Base-by-base conservation (phyloP, 2,888 invertebrate genomes). In the Nymphalis polychloros region DNA sequence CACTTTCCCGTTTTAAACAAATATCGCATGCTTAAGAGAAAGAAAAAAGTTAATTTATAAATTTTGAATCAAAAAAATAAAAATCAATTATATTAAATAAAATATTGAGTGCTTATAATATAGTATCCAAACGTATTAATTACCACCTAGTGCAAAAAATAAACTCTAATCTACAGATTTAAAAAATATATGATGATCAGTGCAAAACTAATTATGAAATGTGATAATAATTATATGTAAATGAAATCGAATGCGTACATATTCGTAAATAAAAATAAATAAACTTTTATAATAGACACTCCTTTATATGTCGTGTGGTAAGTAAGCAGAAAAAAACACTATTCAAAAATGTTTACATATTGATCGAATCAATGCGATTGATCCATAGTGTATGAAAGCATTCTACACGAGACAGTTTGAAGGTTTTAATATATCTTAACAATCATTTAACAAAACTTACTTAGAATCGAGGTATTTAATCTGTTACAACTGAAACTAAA, bases 321-420 rank as follows among this genome's bases (percentile, higher is more conserved):
- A 48, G 19, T 53, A 66, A 66, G 66, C 66, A 53, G 66, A 66
- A 66, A 60, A 65, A 31, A 31, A 31, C 55, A 35, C 52, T 52
- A 48, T 59, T 47, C 53, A 47, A 47, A 41, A 66, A 46, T 61
- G 53, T 48, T 66, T 61, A 48, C 20, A 47, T 53, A 47, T 20
- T 52, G 47, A 63, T 66, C 20, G 35, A 55, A 68, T 52, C 47
- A 60, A 55, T 67, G 31, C 50, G 59, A 59, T 55, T 55, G 31
- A 67, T 57, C n/a, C 27, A 41, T n/a, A 69, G 72, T 70, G 69
- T 62, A 69, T 67, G 71, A 77, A 76, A 78, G 73, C 74, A 77
- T 73, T 77, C 79, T 77, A 87, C 88, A 89, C 89, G 89, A 89
- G 89, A 86, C 89, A 84, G 89, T 88, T 88, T 87, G 84, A 71